Percentiles rank a stretch among this genome's conserved stretches.
Conservation (phyloP, 2,888 invertebrate genomes). For the Tachina lurida region DNA sequence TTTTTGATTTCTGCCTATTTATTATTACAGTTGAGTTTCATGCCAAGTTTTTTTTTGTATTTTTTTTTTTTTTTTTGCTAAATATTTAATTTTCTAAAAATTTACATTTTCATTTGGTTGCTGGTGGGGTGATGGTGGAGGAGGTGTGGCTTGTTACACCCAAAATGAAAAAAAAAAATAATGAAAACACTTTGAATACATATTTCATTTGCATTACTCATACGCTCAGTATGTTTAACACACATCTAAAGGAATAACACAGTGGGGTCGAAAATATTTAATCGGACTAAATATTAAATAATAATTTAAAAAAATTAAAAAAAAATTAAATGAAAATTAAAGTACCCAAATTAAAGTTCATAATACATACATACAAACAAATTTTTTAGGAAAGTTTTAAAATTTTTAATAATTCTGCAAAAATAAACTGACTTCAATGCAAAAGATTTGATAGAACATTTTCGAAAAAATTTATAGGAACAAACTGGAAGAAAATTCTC, state of each 20-base stretch:
- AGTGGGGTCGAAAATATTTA: constrained; percentile 24
- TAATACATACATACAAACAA: too few species aligned
- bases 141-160: constrained; percentile 58
- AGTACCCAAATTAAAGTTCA: too few species aligned
- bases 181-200: constrained; percentile 52
- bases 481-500: too few species aligned
- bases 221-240: constrained; percentile 61
- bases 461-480: too few species aligned
- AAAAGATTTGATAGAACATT: too few species aligned
- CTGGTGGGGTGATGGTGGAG: constrained; percentile 14
- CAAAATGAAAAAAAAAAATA: constrained; percentile 50
- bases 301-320: not conserved
- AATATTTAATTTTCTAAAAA: constrained; percentile 36
- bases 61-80: constrained; percentile 39
- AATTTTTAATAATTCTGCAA: too few species aligned
- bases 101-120: constrained; percentile 64
- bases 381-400: too few species aligned
- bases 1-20: constrained; percentile 59
- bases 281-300: not conserved
- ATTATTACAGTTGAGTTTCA: constrained; percentile 61
- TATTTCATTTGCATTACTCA: constrained; percentile 63
- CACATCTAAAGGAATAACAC: constrained; percentile 35
- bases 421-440: too few species aligned
- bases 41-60: constrained; percentile 63
- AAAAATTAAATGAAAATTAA: not conserved